These are phyloP conservation scores for Linurgus olivaceus DNA, from an alignment of 2,797 vertebrate genomes.

Conservation along the genomic window DNA sequence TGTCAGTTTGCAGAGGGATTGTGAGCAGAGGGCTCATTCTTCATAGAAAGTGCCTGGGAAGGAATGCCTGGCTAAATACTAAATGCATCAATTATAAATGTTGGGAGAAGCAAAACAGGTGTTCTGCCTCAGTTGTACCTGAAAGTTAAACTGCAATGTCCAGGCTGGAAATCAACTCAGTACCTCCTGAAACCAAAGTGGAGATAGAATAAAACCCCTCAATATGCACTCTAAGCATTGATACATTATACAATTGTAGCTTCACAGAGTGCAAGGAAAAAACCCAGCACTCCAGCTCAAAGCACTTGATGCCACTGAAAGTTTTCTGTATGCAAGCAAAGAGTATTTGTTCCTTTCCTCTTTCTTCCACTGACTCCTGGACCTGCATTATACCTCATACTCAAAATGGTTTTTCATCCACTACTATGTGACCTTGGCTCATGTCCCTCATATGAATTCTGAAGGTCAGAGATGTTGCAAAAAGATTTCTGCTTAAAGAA, in stretches of 20 bases:
- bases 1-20: neutral
- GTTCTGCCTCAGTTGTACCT: neutral
- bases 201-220: neutral
- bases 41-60: neutral
- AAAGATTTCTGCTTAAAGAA: neutral
- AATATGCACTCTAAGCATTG: neutral
- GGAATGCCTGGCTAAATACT: neutral
- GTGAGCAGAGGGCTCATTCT: neutral
- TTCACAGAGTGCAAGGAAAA: neutral
- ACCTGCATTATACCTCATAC: neutral
- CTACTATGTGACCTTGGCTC: neutral
- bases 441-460: neutral
- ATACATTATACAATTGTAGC: fast-evolving
- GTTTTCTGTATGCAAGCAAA: neutral
- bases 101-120: neutral
- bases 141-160: neutral
- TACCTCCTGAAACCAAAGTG: neutral
- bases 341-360: neutral
- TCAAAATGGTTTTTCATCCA: neutral
- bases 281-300: neutral
- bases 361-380: neutral
- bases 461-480: neutral
- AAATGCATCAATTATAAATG: neutral
- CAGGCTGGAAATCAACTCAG: neutral
- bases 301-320: neutral